These are phyloP conservation scores for Varecia variegata DNA, from an alignment of 2,797 vertebrate genomes.

Conservation along the genomic window DNA sequence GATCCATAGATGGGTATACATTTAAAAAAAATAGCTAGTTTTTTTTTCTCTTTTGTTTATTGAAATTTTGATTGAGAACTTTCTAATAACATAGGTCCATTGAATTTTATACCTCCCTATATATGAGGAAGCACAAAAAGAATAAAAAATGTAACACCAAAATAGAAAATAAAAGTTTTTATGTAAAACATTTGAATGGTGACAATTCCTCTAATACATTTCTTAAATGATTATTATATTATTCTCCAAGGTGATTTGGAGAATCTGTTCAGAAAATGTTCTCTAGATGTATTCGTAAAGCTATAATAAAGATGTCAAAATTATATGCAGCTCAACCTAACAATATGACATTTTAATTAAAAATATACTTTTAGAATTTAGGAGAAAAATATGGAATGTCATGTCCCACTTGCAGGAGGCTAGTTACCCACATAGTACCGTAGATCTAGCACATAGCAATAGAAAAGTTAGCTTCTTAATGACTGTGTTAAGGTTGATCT, in stretches of 20 bases:
- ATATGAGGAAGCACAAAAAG: neutral
- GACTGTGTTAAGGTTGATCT: neutral
- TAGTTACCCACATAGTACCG: neutral
- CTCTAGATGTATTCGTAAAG: neutral
- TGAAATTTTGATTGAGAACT: slow-evolving; percentile 14
- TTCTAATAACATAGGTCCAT: neutral
- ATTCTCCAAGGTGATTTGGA: neutral
- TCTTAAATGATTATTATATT: slow-evolving; percentile 27
- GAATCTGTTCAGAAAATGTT: neutral
- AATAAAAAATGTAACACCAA: neutral
- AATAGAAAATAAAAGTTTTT: neutral
- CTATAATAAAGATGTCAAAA: neutral
- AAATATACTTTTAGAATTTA: neutral
- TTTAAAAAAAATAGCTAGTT: neutral
- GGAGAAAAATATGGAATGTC: neutral
- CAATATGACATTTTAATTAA: neutral
- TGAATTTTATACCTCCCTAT: neutral
- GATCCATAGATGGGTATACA: neutral
- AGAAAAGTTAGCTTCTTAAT: neutral
- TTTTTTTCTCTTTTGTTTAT: neutral
- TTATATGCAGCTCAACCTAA: neutral
- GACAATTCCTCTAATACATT: neutral
- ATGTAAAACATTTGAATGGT: neutral
- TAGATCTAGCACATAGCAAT: neutral
- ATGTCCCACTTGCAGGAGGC: neutral